Evolutionary conservation across 1,140 invertebrate species (phyloP), one percentile per base, ranked within the genome.

Genomic region (Mizuhopecten yessoensis): DNA sequence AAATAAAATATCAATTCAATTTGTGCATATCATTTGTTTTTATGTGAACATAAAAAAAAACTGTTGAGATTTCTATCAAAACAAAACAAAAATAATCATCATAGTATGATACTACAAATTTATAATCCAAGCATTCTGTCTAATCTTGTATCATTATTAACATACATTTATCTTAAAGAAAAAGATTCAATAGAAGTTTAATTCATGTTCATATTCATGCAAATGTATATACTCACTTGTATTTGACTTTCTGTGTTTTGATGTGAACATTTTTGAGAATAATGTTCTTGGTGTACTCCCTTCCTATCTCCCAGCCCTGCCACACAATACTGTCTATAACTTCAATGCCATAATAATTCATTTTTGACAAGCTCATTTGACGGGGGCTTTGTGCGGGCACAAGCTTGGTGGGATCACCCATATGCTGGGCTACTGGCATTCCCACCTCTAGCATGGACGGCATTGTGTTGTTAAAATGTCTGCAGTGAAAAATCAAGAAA

Each of bases 251-350:
- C 87, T 95, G 93, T 88, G 95, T 96, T 93, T 95, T 96, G 3
- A 96, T 94, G 42, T 94, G 93, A 20, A 96, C 94, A 94, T 96
- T 96, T 93, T 96, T 96, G 13, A 96, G 91, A 5, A 95, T 92
- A 88, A 96, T 94, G 91, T 95, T 96, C 93, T 96, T 96, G 49
- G 96, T 96, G 89, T 96, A 96, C 91, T 96, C 96, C 90, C 93
- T 94, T 23, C 96, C 96, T 39, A 95, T 95, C 88, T 96, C 95
- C 96, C 96, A 96, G 39, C 95, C 95, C 75, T 95, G 95, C 94
- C 94, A 96, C 0, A 95, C 94, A 36, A 96, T 89, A 36, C 93
- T 92, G 86, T 94, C 91, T 3, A 93, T 90, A 2, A 96, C 95
- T 93, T 96, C 96, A 91, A 96, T 95, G 57, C 96, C 96, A 92